Base-by-base conservation (phyloP, 2,888 invertebrate genomes). In the Acronicta aceris region DNA sequence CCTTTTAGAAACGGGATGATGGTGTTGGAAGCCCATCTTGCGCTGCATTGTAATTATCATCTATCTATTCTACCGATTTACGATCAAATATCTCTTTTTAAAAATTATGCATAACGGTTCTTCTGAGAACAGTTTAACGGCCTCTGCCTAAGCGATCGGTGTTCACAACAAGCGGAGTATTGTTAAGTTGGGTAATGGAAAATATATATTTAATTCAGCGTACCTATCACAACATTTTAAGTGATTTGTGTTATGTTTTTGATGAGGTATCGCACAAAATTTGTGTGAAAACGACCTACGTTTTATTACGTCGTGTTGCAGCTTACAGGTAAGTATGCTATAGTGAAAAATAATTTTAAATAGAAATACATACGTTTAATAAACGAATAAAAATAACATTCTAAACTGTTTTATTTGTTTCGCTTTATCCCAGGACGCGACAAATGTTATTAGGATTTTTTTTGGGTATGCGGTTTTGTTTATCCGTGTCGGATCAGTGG, bases 391-490 rank as follows among this genome's bases (percentile, higher is more conserved):
- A 70, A 64, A 66, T 70, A 71, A 68, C 57, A 59, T 59, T 65
- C 12, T 63, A 51, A 53, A 74, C 81, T 88, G 84, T 87, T 88
- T 86, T 85, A 87, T 88, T 87, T 85, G 71, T 78, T 81, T 76
- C 74, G 59, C 74, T 64, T 66, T 67, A 71, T 78, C 86, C 85
- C 74, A 69, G 42, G 61, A 58, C 41, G 47, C 55, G 40, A 42
- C 13, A 45, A 48, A 48, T 41, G 17, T 55, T 50, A 36, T 25
- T 71, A 71, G 74, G 74, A 5, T 40, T 38, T 41, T 43, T 30
- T 46, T 53, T 41, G 15, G 27, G 38, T 16, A 16, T 27, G 17
- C 12, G 10, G 17, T 50, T 53, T 50, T 17, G n/a, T 8, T 16
- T 48, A n/a, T 49, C 27, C 2, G 15, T 42, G 42, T 15, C 13